These are phyloP conservation scores for Sinella curviseta DNA, from an alignment of 1,140 invertebrate genomes.

Conservation along the genomic window DNA sequence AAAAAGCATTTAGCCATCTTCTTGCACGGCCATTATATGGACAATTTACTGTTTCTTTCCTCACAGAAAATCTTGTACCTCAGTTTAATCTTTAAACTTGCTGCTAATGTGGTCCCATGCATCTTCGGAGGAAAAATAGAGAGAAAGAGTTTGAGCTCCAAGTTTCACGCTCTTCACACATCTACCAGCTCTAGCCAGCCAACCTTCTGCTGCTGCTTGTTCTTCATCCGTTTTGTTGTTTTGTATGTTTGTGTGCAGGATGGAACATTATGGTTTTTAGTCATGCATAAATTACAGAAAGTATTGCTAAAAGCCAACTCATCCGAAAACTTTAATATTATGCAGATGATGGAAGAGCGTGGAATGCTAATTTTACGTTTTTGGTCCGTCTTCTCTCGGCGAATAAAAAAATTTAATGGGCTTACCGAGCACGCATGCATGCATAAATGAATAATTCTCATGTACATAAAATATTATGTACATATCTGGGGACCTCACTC, in stretches of 20 bases:
- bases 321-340: not conserved
- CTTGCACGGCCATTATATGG: too few species aligned
- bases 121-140: not conserved
- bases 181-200: too few species aligned
- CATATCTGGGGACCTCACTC: too few species aligned
- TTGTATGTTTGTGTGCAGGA: not conserved
- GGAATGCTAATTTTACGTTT: not conserved
- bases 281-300: slow-evolving; percentile 11
- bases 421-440: not conserved
- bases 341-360: not conserved
- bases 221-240: not conserved
- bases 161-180: too few species aligned
- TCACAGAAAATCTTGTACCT: not conserved
- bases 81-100: not conserved
- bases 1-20: too few species aligned
- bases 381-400: too few species aligned
- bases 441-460: not conserved
- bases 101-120: not conserved
- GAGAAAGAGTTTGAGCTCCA: not conserved
- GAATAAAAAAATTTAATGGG: not conserved
- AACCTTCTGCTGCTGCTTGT: too few species aligned
- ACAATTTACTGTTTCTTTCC: not conserved
- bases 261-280: not conserved
- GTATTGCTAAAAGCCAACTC: not conserved
- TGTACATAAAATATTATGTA: too few species aligned